These are phyloP conservation scores for Sialia sialis DNA, from an alignment of 2,113 vertebrate species.

Conservation along the genomic window DNA sequence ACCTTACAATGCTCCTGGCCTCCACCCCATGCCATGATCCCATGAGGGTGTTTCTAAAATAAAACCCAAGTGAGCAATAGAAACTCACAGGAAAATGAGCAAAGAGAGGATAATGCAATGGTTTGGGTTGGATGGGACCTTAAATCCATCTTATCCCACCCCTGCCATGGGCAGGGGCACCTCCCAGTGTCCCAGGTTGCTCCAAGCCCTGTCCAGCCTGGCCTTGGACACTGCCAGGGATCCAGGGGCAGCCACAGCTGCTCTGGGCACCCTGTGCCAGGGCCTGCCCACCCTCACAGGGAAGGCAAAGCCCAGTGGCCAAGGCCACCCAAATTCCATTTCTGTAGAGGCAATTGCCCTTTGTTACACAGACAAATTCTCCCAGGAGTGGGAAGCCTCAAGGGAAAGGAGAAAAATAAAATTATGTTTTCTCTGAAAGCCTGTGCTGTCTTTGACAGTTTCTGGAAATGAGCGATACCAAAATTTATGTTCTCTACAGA, in stretches of 20 bases:
- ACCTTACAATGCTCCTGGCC: neutral
- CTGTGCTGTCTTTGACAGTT: neutral
- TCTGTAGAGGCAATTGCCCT: neutral
- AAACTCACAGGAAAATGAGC: neutral
- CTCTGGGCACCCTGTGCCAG: neutral
- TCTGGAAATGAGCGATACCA: neutral
- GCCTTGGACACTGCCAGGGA: neutral
- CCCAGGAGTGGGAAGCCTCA: neutral
- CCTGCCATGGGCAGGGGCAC: neutral
- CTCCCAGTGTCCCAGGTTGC: rapidly evolving
- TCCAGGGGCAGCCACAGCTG: neutral
- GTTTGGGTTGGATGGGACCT: neutral
- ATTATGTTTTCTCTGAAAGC: neutral
- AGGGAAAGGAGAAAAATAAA: neutral
- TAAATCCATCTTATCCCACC: neutral
- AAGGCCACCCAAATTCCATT: neutral
- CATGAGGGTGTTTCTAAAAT: neutral
- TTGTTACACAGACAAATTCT: neutral
- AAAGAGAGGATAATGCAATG: neutral
- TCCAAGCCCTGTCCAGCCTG: rapidly evolving
- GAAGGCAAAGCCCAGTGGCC: neutral
- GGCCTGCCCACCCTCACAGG: rapidly evolving
- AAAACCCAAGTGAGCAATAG: neutral
- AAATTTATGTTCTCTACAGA: neutral
- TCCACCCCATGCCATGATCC: neutral